These are phyloP conservation scores for Drosophila planitibia DNA, from an alignment of 2,888 invertebrate species.

Conservation along the genomic window DNA sequence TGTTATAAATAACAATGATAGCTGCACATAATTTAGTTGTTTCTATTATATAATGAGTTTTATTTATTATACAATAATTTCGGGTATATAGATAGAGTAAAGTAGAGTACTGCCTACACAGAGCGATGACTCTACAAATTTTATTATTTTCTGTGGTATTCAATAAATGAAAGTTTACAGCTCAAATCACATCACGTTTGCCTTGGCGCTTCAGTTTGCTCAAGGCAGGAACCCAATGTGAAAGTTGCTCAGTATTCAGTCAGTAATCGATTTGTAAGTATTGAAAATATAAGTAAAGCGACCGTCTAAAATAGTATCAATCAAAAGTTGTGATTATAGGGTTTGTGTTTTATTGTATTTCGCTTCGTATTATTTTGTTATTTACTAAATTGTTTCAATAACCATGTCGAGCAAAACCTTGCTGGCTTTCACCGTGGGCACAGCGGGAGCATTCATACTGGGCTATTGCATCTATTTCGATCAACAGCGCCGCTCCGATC, in stretches of 20 bases:
- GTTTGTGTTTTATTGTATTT: neutral
- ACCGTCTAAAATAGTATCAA: neutral
- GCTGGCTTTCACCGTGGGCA: slow-evolving; percentile 18
- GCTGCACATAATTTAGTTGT: neutral
- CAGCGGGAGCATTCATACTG: slow-evolving; percentile 29
- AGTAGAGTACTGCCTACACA: neutral
- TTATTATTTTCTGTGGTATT: neutral
- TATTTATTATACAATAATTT: neutral
- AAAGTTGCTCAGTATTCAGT: slow-evolving; percentile 1
- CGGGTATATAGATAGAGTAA: too few species aligned
- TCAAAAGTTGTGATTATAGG: neutral
- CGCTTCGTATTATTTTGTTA: neutral
- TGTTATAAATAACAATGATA: neutral
- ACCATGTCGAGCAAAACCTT: slow-evolving; percentile 10
- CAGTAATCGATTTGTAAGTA: neutral
- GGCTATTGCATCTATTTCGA: slow-evolving; percentile 57
- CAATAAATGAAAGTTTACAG: neutral
- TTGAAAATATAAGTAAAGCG: neutral
- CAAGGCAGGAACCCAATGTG: neutral
- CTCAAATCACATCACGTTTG: neutral
- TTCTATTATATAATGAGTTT: neutral
- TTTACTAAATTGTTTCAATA: neutral
- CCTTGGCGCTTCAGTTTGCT: slow-evolving; percentile 14
- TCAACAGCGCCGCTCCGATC: slow-evolving; percentile 48
- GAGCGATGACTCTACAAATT: neutral